Base-by-base conservation (phyloP, 2,113 vertebrate genomes). In the Rhinopomastus cyanomelas region DNA sequence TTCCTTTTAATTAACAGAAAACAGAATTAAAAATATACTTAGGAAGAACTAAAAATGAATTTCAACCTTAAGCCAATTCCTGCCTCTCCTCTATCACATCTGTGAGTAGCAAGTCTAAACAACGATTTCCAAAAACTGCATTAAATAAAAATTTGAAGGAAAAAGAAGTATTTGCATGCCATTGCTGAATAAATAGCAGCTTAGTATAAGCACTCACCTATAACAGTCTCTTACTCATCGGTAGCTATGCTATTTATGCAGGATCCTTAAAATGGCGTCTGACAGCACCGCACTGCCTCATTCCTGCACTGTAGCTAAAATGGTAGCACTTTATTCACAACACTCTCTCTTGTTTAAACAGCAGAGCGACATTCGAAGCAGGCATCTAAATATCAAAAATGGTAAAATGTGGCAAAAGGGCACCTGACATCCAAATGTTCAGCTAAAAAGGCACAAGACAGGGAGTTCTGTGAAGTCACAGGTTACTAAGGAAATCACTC, bases 191-290 rank as follows among this genome's bases (percentile, higher is more conserved):
- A 96, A 97, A 97, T 93, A 96, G 92, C 96, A 97, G 97, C 96
- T 97, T 96, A 96, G 95, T 95, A 97, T 94, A 96, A 97, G 96
- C 97, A 98, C 97, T 98, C 98, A 98, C 97, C 97, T 98, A 98
- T 97, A 97, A 97, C 97, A 97, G 97, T 97, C 96, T 96, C 97
- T 97, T 97, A 97, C 96, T 97, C 97, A 98, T 98, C 97, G 96
- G 97, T 96, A 97, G 97, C 97, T 98, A 97, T 97, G 97, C 96
- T 98, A 98, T 97, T 98, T 97, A 97, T 98, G 98, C 97, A 98
- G 97, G 96, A 96, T 96, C 98, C 98, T 97, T 98, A 98, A 98
- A 97, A 98, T 98, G 98, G 98, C 97, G 97, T 97, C 98, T 98
- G 97, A 96, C 96, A 98, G 97, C 95, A 96, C 96, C 96, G 95